Conservation (phyloP, 1,140 invertebrate genomes). For the Sipha flava region DNA sequence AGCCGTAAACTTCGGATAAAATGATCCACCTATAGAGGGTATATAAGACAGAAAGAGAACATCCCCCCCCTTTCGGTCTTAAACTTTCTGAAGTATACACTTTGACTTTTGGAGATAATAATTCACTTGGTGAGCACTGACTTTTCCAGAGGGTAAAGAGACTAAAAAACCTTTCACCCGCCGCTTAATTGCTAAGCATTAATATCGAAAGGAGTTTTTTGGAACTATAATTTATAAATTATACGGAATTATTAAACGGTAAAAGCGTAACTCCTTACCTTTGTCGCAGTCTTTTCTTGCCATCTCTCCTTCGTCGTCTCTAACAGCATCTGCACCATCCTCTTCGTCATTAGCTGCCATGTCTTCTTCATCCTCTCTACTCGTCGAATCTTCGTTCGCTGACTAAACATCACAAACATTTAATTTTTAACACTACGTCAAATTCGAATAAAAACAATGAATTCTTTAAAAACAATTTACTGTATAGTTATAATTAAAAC, state of each 20-base stretch:
- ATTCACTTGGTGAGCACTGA: neutral
- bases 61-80: neutral
- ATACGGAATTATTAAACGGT: slow-evolving; percentile 31
- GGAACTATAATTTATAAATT: slow-evolving; percentile 28
- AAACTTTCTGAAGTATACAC: slow-evolving; percentile 13
- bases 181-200: slow-evolving; percentile 6
- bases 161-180: slow-evolving; percentile 23
- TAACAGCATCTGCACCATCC: neutral
- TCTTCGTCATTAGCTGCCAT: neutral
- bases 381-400: slow-evolving; percentile 1
- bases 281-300: neutral
- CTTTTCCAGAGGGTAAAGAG: neutral
- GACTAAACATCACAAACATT: neutral
- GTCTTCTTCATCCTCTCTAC: neutral
- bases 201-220: slow-evolving; percentile 22
- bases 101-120: slow-evolving; percentile 28
- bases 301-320: neutral
- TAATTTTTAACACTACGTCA: neutral
- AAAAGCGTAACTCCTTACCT: neutral
- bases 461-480: too few species aligned
- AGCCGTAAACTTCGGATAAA: slow-evolving; percentile 32
- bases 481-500: too few species aligned
- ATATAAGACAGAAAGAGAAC: neutral
- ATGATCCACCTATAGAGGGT: slow-evolving; percentile 17
- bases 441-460: neutral